Base-by-base conservation (phyloP, 2,797 vertebrate species). In the Borostomias antarcticus region DNA sequence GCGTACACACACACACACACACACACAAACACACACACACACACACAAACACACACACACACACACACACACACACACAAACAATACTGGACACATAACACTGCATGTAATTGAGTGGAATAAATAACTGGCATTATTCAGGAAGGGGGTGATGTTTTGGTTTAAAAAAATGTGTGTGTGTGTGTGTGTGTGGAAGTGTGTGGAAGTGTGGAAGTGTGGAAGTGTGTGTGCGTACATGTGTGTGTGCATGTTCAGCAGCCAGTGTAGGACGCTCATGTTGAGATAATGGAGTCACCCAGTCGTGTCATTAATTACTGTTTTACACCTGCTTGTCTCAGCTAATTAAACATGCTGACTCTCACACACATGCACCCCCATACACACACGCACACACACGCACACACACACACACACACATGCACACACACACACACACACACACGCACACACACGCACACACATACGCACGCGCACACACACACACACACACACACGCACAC, bases 301-400 rank as follows among this genome's bases (percentile, higher is more conserved):
- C 86, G 88, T 92, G 92, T 92, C 83, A 91, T 94, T 94, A 94
- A 95, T 94, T 93, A 93, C 83, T 88, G 78, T 88, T 95, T 91
- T 93, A 92, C 92, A 95, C 91, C 91, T 94, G 94, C 87, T 88
- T 93, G 90, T 93, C 92, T 94, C 91, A 91, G 92, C 87, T 90
- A 89, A 90, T 92, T 89, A 86, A 79, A 84, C 73, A 81, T 86
- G 85, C 85, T 84, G 82, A 85, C 85, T 81, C 76, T 76, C 74
- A 83, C 52, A 58, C 60, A 68, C 62, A 67, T 25, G 51, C 57
- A 35, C 63, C 40, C 70, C 57, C 62, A 56, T 45, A 50, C 33
- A 40, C n/a, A 63, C 30, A 40, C 63, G 58, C 58, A 29, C 60
- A 8, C 63, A 25, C 33, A 4, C 47, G 15, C 30, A 28, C 35